These are phyloP conservation scores for Pagrus major DNA, from an alignment of 2,113 vertebrate genomes.

Conservation along the genomic window DNA sequence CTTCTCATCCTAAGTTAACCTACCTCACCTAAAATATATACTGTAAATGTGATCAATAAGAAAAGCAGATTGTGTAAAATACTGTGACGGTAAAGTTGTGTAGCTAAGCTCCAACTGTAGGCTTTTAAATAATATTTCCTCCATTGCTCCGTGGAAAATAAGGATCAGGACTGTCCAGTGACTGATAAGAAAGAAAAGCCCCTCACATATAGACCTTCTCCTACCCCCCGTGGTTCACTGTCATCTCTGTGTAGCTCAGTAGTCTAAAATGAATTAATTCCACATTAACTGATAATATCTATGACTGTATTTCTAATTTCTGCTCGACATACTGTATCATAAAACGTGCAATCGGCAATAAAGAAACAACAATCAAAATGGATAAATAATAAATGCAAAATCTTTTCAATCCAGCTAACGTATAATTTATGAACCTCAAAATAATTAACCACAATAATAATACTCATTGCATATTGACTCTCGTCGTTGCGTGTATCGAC, in stretches of 20 bases:
- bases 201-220: slow-evolving; percentile 20
- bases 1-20: background rate
- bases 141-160: slow-evolving; percentile 67
- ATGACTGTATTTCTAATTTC: slow-evolving; percentile 13
- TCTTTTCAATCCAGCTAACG: background rate
- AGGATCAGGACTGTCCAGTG: slow-evolving; percentile 74
- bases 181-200: slow-evolving; percentile 76
- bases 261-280: slow-evolving; percentile 46
- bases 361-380: background rate
- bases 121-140: slow-evolving; percentile 54
- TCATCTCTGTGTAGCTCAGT: slow-evolving; percentile 39
- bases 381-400: slow-evolving; percentile 17
- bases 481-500: slow-evolving; percentile 54
- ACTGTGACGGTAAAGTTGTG: slow-evolving; percentile 20
- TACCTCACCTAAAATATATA: background rate
- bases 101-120: slow-evolving; percentile 35
- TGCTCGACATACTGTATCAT: background rate
- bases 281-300: slow-evolving; percentile 56
- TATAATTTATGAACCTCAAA: slow-evolving; percentile 49
- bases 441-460: slow-evolving; percentile 39
- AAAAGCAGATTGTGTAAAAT: slow-evolving; percentile 1
- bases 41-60: background rate
- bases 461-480: slow-evolving; percentile 42
- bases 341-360: slow-evolving; percentile 9
- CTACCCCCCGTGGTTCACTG: slow-evolving; percentile 44